A percentile compares a stretch with the other conserved stretches of the same genome.
Evolutionary conservation across 2,113 vertebrate genomes (phyloP).

Genomic region (Eclectus roratus): DNA sequence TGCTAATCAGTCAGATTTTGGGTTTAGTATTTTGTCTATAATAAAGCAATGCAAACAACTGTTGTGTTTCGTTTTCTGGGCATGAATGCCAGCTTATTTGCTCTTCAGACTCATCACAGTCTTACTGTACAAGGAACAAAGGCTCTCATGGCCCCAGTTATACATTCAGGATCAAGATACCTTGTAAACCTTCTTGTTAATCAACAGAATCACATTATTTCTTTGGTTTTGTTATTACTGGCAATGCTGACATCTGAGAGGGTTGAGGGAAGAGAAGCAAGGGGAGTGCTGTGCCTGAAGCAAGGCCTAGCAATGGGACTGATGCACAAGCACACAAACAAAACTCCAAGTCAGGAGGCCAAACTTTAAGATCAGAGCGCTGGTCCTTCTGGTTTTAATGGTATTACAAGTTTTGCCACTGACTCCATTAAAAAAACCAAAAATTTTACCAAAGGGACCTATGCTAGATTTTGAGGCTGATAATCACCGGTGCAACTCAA

Average conservation of each 20-base stretch:
- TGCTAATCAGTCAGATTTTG: conserved; percentile 31
- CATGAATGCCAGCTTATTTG: conserved; percentile 78
- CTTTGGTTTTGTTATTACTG: not conserved
- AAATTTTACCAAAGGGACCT: not conserved
- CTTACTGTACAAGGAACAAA: conserved; percentile 65
- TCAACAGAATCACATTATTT: not conserved
- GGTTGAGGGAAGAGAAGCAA: not conserved
- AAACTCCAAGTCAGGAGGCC: not conserved
- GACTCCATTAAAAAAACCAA: rapidly evolving
- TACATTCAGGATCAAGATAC: not conserved
- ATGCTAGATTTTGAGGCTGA: not conserved
- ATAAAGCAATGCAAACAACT: conserved; percentile 43
- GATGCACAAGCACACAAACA: not conserved
- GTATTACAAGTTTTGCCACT: not conserved
- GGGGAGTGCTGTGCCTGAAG: not conserved
- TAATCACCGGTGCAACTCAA: not conserved
- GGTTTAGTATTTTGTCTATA: conserved; percentile 39
- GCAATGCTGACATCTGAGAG: not conserved
- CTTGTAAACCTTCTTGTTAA: not conserved
- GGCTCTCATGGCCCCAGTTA: not conserved
- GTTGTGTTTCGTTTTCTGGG: conserved; percentile 81
- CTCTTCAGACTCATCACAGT: conserved; percentile 79
- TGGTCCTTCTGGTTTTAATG: not conserved
- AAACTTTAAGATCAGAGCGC: not conserved
- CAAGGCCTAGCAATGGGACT: not conserved